These are phyloP conservation scores for Enoplosus armatus DNA, from an alignment of 2,797 vertebrate species.

Conservation along the genomic window DNA sequence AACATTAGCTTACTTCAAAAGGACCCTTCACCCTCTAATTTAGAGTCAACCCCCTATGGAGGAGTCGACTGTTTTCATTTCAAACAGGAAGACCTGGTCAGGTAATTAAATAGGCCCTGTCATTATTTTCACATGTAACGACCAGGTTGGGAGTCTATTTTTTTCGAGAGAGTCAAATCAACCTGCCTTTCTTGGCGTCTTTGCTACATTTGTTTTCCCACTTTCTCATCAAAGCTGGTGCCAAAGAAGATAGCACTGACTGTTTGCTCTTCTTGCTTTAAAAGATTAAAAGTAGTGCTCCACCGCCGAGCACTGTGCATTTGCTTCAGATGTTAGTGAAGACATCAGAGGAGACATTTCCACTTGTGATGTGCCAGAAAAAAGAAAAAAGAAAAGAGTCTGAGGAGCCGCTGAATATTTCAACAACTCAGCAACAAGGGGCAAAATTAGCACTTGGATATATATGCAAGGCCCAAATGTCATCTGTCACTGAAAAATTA, in stretches of 20 bases:
- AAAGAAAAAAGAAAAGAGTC: constrained; percentile 35
- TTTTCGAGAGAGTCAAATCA: constrained; percentile 55
- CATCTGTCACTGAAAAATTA: constrained; percentile 66
- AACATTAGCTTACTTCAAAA: constrained; percentile 63
- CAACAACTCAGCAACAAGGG: constrained; percentile 65
- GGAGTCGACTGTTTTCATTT: constrained; percentile 47
- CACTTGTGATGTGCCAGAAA: constrained; percentile 73
- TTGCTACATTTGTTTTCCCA: constrained; percentile 57
- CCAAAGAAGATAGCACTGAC: constrained; percentile 52
- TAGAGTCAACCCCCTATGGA: constrained; percentile 40
- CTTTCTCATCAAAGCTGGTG: constrained; percentile 69
- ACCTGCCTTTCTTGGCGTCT: constrained; percentile 44
- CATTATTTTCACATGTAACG: constrained; percentile 48
- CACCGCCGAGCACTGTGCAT: constrained; percentile 55
- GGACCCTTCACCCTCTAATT: constrained; percentile 53
- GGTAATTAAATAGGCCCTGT: constrained; percentile 67
- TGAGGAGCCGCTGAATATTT: constrained; percentile 66
- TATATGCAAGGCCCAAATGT: constrained; percentile 69
- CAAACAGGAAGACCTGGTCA: constrained; percentile 59
- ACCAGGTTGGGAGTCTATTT: constrained; percentile 35
- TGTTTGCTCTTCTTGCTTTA: constrained; percentile 72
- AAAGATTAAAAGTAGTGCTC: constrained; percentile 70
- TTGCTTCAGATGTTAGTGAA: constrained; percentile 77
- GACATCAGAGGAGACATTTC: constrained; percentile 80
- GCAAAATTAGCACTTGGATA: constrained; percentile 83